phyloP scores from a whole-genome alignment of 1,140 invertebrate genomes.

The Aricia agestis region DNA sequence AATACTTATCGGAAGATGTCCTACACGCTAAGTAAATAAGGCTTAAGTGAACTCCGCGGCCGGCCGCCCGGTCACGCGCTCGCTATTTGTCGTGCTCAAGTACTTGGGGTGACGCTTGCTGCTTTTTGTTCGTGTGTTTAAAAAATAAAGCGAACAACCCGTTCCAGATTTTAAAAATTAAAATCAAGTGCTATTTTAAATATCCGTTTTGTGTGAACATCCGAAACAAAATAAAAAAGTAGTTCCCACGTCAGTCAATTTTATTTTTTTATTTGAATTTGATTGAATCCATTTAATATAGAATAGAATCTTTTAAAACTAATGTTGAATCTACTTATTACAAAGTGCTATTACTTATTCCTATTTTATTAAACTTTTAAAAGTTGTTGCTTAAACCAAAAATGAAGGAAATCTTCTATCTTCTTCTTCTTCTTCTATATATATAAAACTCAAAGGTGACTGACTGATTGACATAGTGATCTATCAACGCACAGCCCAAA shows the following conservation, averaged over 20 bases:
- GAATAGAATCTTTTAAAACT: no score
- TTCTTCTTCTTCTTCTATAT: no score
- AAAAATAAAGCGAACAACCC: constrained; percentile 41
- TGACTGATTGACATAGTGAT: no score
- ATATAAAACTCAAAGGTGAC: no score
- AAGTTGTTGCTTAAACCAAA: no score
- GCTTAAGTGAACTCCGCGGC: constrained; percentile 37
- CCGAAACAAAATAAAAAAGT: constrained; percentile 23
- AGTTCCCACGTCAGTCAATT: constrained; percentile 23
- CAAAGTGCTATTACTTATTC: no score
- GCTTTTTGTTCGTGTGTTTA: constrained; percentile 45
- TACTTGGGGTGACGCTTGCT: constrained; percentile 32
- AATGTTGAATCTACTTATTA: no score
- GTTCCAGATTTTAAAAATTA: constrained; percentile 42
- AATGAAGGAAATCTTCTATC: no score
- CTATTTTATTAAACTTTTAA: no score
- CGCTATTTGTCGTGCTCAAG: constrained; percentile 56
- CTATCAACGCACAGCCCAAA: no score
- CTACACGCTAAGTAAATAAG: constrained; percentile 42
- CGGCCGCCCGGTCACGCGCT: constrained; percentile 50
- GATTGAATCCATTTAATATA: no score
- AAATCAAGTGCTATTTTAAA: constrained; percentile 41
- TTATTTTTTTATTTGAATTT: constrained; percentile 2
- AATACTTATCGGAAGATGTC: constrained; percentile 43
- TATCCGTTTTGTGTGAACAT: constrained; percentile 31